These are phyloP conservation scores for Plutella xylostella DNA, from an alignment of 2,888 invertebrate genomes.

Conservation along the genomic window DNA sequence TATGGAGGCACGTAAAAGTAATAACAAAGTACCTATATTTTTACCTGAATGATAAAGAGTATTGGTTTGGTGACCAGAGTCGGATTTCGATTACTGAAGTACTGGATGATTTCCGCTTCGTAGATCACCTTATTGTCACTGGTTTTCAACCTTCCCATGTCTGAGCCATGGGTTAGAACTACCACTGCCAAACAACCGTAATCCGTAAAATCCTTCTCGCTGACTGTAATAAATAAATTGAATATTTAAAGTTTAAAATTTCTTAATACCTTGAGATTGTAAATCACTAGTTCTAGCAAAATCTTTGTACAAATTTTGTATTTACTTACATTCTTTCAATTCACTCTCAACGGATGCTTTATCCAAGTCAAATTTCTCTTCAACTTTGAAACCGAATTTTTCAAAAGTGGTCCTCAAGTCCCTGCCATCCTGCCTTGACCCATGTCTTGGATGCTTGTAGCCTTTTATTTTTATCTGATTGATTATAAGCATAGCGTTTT, in stretches of 20 bases:
- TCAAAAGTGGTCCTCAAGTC: slow-evolving; percentile 33
- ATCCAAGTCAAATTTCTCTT: slow-evolving; percentile 30
- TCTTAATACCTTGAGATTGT: too few species aligned
- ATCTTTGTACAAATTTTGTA: background rate
- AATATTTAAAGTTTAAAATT: background rate
- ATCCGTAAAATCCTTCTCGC: slow-evolving; percentile 32
- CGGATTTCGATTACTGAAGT: slow-evolving; percentile 36
- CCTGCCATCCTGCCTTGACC: slow-evolving; percentile 39
- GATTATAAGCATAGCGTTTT: slow-evolving; percentile 43
- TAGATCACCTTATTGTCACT: slow-evolving; percentile 38
- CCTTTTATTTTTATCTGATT: slow-evolving; percentile 38
- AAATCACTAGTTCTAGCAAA: too few species aligned
- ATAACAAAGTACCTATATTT: background rate
- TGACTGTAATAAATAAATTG: slow-evolving; percentile 25
- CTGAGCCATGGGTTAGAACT: slow-evolving; percentile 44
- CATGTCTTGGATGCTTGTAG: slow-evolving; percentile 32
- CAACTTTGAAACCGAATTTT: slow-evolving; percentile 37
- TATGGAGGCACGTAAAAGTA: background rate
- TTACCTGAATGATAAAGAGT: slow-evolving; percentile 45
- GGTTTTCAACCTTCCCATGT: slow-evolving; percentile 36
- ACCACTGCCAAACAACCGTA: slow-evolving; percentile 47
- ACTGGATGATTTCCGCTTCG: slow-evolving; percentile 42
- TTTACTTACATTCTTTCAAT: slow-evolving; percentile 30
- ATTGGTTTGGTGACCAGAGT: slow-evolving; percentile 46
- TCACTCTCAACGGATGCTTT: slow-evolving; percentile 32